A percentile compares a stretch with the other conserved stretches of the same genome.
phyloP scores from a whole-genome alignment of 2,888 invertebrate species.

The Baronia brevicornis region DNA sequence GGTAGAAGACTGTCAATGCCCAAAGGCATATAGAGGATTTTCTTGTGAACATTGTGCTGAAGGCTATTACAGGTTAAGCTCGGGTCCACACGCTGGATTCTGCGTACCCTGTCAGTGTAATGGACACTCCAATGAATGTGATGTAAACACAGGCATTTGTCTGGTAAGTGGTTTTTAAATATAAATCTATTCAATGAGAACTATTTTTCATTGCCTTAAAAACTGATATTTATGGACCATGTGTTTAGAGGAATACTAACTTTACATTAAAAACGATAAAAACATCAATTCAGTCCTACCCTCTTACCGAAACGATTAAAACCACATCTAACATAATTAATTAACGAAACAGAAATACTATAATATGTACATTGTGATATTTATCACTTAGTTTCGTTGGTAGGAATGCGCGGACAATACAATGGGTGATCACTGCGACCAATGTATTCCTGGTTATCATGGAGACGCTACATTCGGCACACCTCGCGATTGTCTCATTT shows the following conservation, averaged over 20 bases:
- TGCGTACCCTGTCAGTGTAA: constrained; percentile 97
- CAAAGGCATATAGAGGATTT: constrained; percentile 90
- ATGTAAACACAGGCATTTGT: constrained; percentile 94
- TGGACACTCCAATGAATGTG: constrained; percentile 92
- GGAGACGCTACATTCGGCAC: constrained; percentile 93
- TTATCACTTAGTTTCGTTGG: neutral
- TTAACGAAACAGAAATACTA: neutral
- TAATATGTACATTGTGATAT: neutral
- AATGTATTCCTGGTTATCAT: constrained; percentile 91
- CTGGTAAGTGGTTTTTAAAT: constrained; percentile 81
- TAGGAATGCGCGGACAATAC: constrained; percentile 79
- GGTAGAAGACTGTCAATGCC: constrained; percentile 95
- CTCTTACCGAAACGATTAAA: too few relatives aligned
- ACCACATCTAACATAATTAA: too few relatives aligned
- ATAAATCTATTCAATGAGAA: too few relatives aligned
- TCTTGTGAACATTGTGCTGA: constrained; percentile 95
- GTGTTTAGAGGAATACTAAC: too few relatives aligned
- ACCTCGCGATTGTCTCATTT: constrained; percentile 92
- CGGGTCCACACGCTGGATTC: constrained; percentile 90
- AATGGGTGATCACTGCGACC: constrained; percentile 93
- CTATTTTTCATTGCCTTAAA: too few relatives aligned
- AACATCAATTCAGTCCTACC: too few relatives aligned
- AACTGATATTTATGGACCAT: too few relatives aligned
- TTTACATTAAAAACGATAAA: too few relatives aligned
- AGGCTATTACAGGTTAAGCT: constrained; percentile 90